Evolutionary conservation across 1,140 invertebrate genomes (phyloP).

Genomic region (Metopolophium dirhodum): DNA sequence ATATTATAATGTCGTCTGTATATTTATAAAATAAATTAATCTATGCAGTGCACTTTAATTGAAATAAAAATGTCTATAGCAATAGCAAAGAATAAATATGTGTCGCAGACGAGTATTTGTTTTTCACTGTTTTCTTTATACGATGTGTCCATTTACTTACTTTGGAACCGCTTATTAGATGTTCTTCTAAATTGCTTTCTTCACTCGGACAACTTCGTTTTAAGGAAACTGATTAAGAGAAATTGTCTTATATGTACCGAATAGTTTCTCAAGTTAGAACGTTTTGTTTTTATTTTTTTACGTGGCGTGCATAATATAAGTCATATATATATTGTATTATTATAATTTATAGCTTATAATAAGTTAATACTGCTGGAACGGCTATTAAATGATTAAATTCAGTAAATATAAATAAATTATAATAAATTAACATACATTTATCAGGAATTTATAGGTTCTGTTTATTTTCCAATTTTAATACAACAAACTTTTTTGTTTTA

Average conservation of each 20-base stretch:
- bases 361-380: neutral
- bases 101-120: neutral
- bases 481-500: too few relatives aligned
- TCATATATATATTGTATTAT: too few relatives aligned
- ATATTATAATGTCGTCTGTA: neutral
- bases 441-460: neutral
- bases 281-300: neutral
- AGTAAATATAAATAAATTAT: too few relatives aligned
- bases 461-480: too few relatives aligned
- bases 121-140: neutral
- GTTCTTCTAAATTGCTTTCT: neutral
- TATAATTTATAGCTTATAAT: neutral
- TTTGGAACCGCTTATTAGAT: neutral
- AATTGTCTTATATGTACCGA: neutral
- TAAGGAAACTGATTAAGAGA: neutral
- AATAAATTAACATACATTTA: neutral
- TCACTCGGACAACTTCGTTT: neutral
- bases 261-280: neutral
- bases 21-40: neutral
- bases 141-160: neutral
- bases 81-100: neutral
- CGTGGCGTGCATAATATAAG: neutral
- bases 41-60: neutral
- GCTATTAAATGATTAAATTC: too few relatives aligned
- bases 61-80: neutral